These are phyloP conservation scores for Carapus acus DNA, from an alignment of 2,797 vertebrate genomes.

Conservation along the genomic window DNA sequence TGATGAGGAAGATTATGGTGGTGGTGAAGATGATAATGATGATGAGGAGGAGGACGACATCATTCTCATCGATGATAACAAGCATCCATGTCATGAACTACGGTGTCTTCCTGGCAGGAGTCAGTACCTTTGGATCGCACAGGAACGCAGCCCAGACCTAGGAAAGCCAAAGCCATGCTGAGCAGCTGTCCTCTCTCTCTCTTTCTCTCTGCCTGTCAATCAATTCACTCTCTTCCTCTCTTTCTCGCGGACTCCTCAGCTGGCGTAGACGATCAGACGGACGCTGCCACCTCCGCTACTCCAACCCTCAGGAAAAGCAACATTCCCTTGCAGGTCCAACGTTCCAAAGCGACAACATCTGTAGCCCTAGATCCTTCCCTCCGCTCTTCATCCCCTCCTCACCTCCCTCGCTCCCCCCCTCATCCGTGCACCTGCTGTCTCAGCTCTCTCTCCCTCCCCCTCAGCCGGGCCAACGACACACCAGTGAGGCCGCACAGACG, in stretches of 20 bases:
- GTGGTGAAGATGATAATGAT: no score
- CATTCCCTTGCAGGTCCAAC: conserved; percentile 41
- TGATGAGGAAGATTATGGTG: no score
- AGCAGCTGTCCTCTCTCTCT: conserved; percentile 17
- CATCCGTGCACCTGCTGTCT: conserved; percentile 52
- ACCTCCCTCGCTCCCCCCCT: conserved; percentile 6
- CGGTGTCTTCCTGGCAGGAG: no score
- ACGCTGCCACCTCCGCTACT: conserved; percentile 15
- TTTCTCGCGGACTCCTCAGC: conserved; percentile 15
- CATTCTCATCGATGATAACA: no score
- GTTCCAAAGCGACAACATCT: conserved; percentile 57
- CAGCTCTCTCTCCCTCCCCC: conserved; percentile 38
- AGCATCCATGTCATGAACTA: no score
- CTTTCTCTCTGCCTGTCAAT: conserved; percentile 2
- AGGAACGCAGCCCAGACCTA: conserved; percentile 55
- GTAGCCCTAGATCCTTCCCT: conserved; percentile 47
- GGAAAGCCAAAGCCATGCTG: conserved; percentile 65
- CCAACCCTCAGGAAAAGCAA: conserved; percentile 17
- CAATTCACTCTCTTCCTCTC: conserved; percentile 14
- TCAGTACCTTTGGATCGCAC: conserved; percentile 60
- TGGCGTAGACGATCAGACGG: conserved; percentile 35
- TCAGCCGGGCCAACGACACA: conserved; percentile 25
- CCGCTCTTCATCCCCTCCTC: no score
- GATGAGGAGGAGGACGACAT: no score
- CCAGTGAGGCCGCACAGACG: conserved; percentile 9